A percentile compares a stretch with the other conserved stretches of the same genome.
These are phyloP conservation scores for Cepaea hortensis DNA, from an alignment of 2,888 invertebrate genomes.

Conservation along the genomic window DNA sequence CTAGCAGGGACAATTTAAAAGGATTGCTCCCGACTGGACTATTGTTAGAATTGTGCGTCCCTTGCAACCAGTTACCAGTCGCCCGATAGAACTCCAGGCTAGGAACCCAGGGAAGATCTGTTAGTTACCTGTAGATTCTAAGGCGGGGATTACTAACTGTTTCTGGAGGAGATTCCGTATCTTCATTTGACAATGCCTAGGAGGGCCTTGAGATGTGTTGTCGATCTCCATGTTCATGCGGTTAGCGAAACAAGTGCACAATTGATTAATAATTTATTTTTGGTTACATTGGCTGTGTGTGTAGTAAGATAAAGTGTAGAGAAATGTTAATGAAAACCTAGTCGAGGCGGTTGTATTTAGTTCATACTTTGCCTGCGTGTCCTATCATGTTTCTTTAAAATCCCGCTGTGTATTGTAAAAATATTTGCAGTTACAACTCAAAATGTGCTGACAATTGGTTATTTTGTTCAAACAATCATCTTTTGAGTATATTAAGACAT, in stretches of 20 bases:
- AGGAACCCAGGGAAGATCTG: not conserved
- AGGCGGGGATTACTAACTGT: not conserved
- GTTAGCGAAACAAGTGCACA: constrained; percentile 55
- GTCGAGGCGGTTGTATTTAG: too few species aligned
- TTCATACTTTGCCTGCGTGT: constrained; percentile 31
- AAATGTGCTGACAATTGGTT: not conserved
- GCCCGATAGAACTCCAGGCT: not conserved
- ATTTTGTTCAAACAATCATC: not conserved
- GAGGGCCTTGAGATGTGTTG: constrained; percentile 67
- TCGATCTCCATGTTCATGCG: constrained; percentile 64
- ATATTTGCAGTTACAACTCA: not conserved
- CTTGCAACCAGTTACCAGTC: constrained; percentile 51
- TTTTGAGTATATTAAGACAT: not conserved
- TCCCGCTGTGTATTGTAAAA: constrained; percentile 25
- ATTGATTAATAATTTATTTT: not conserved
- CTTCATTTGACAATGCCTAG: constrained; percentile 60
- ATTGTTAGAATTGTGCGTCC: constrained; percentile 52
- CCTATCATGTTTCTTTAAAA: constrained; percentile 39
- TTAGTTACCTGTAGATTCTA: not conserved
- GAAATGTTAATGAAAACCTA: too few species aligned
- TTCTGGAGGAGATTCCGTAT: not conserved
- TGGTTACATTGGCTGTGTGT: not conserved
- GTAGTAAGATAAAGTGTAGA: not conserved
- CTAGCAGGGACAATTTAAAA: not conserved
- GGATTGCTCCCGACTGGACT: constrained; percentile 9